phyloP scores from a whole-genome alignment of 2,113 vertebrate species.

The Apistogramma diplotaenia region DNA sequence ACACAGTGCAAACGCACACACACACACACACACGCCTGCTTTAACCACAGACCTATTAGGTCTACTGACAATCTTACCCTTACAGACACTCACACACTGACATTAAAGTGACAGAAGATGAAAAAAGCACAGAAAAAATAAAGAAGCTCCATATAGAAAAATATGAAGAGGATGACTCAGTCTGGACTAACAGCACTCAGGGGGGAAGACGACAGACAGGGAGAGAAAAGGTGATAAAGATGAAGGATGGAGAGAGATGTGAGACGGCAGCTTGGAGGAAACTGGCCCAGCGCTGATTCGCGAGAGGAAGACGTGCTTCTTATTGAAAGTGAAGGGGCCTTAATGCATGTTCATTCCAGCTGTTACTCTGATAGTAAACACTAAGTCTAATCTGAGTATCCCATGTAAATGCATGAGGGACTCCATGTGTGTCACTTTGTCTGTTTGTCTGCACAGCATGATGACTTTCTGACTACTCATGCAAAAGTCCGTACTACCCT shows the following conservation, averaged over 20 bases:
- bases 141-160: not conserved
- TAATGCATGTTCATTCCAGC: conserved; percentile 25
- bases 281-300: conserved; percentile 28
- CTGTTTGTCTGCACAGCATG: not conserved
- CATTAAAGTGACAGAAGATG: not conserved
- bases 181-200: conserved; percentile 36
- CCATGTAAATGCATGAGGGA: not conserved
- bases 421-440: not conserved
- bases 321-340: conserved; percentile 36
- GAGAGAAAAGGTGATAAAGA: conserved; percentile 7
- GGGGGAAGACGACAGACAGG: not conserved
- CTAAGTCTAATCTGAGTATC: conserved; percentile 2
- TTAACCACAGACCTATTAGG: conserved; percentile 3
- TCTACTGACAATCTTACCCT: too few species aligned
- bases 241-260: not conserved
- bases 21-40: not conserved
- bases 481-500: not conserved
- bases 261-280: conserved; percentile 10
- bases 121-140: not conserved
- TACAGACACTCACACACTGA: too few species aligned
- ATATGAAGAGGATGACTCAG: conserved; percentile 3
- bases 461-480: not conserved
- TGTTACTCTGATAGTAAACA: conserved; percentile 43
- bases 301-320: conserved; percentile 21
- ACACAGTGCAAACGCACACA: not conserved